A percentile compares a stretch with the other conserved stretches of the same genome.
Evolutionary conservation across 2,888 invertebrate genomes (phyloP).

Genomic region (Phalangium opilio): DNA sequence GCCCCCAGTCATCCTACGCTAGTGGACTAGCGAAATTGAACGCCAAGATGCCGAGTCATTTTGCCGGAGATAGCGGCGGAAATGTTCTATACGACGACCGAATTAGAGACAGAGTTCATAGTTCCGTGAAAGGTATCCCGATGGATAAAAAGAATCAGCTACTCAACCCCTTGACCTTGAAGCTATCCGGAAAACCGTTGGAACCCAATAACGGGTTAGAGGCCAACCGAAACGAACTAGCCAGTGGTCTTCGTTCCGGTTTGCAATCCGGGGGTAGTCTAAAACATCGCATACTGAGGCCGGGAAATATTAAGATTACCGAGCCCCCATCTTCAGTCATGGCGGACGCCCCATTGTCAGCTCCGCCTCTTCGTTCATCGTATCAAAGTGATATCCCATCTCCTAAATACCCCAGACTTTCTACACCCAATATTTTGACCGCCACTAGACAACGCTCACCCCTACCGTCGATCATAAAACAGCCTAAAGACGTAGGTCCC

Average conservation of each 20-base stretch:
- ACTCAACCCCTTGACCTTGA: too few relatives aligned
- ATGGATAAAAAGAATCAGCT: too few relatives aligned
- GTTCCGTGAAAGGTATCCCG: too few relatives aligned
- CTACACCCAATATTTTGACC: constrained; percentile 9
- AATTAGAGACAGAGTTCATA: too few relatives aligned
- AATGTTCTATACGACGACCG: too few relatives aligned
- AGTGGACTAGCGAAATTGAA: neutral
- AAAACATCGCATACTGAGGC: constrained; percentile 45
- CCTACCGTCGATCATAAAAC: constrained; percentile 9
- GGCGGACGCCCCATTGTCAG: constrained; percentile 19
- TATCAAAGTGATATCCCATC: constrained; percentile 22
- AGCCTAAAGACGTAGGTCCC: constrained; percentile 5
- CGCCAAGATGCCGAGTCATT: too few relatives aligned
- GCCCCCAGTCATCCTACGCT: constrained; percentile 1
- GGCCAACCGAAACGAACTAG: too few relatives aligned
- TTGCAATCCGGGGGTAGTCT: constrained; percentile 41
- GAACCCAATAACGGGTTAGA: too few relatives aligned
- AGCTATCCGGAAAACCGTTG: too few relatives aligned
- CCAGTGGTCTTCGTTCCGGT: constrained; percentile 39
- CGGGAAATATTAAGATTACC: constrained; percentile 26
- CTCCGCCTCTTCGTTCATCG: constrained; percentile 14
- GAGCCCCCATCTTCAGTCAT: constrained; percentile 18
- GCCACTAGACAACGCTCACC: constrained; percentile 14
- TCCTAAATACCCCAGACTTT: constrained; percentile 25
- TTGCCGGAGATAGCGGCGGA: too few relatives aligned